phyloP scores from a whole-genome alignment of 2,113 vertebrate species.

The Nothoprocta pentlandii region DNA sequence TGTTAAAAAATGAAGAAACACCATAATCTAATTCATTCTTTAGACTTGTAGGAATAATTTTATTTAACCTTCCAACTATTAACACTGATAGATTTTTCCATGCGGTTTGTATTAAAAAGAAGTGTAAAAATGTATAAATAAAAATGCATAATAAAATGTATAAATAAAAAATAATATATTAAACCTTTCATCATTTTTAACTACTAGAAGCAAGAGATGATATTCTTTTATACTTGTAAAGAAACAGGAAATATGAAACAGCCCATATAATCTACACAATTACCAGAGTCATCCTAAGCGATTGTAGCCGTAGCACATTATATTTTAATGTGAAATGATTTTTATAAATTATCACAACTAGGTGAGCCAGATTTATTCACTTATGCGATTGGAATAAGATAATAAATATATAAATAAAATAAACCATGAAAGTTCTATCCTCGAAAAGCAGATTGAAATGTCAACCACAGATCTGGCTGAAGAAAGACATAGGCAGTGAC shows the following conservation, averaged over 20 bases:
- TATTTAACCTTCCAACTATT: neutral
- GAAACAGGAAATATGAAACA: neutral
- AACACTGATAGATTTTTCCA: neutral
- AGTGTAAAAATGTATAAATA: neutral
- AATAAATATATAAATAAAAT: neutral
- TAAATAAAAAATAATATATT: neutral
- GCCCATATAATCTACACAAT: neutral
- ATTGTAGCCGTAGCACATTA: neutral
- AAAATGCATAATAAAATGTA: no score
- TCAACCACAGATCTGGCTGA: neutral
- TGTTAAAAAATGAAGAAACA: neutral
- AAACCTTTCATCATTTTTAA: neutral
- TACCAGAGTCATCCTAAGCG: neutral
- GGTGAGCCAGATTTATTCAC: neutral
- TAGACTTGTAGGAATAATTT: neutral
- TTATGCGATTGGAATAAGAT: neutral
- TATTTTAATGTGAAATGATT: neutral
- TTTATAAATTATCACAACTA: neutral
- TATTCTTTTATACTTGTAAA: neutral
- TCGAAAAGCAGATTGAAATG: neutral
- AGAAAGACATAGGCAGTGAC: neutral
- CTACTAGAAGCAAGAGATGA: neutral
- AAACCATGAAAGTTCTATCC: neutral
- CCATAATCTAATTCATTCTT: neutral
- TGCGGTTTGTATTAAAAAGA: neutral